Evolutionary conservation across 2,113 vertebrate genomes (phyloP).

Genomic region (Mystacornis crossleyi): DNA sequence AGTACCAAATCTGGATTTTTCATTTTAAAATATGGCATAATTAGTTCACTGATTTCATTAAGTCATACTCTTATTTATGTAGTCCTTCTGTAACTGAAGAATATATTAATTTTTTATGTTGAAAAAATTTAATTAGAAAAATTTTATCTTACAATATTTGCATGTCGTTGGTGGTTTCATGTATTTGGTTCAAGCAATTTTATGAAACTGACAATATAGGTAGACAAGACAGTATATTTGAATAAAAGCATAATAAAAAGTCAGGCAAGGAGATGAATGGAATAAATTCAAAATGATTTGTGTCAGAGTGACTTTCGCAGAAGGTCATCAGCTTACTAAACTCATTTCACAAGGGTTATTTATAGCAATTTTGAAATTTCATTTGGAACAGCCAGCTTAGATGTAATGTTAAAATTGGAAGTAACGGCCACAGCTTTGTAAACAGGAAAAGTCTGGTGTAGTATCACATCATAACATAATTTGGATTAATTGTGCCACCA

Average conservation of each 20-base stretch:
- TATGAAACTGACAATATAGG: background rate
- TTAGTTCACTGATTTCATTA: background rate
- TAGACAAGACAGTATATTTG: background rate
- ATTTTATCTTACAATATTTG: background rate
- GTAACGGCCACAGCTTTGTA: background rate
- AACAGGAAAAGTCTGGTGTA: background rate
- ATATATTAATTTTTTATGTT: background rate
- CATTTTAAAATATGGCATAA: background rate
- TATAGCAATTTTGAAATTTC: slow-evolving; percentile 7
- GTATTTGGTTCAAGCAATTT: background rate
- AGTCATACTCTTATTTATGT: background rate
- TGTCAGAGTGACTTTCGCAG: background rate
- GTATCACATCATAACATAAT: background rate
- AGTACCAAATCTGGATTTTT: background rate
- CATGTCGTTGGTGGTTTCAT: background rate
- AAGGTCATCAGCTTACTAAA: background rate
- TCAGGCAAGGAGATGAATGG: background rate
- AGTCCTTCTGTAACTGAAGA: background rate
- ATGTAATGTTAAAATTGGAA: background rate
- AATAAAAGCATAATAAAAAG: background rate
- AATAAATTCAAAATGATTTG: background rate
- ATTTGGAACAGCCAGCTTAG: background rate
- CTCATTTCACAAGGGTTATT: background rate
- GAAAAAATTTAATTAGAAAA: background rate
- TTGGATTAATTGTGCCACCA: background rate